Percentiles rank a stretch among this genome's conserved stretches.
phyloP scores from a whole-genome alignment of 2,888 invertebrate species.

The Sminthurinus aureus region DNA sequence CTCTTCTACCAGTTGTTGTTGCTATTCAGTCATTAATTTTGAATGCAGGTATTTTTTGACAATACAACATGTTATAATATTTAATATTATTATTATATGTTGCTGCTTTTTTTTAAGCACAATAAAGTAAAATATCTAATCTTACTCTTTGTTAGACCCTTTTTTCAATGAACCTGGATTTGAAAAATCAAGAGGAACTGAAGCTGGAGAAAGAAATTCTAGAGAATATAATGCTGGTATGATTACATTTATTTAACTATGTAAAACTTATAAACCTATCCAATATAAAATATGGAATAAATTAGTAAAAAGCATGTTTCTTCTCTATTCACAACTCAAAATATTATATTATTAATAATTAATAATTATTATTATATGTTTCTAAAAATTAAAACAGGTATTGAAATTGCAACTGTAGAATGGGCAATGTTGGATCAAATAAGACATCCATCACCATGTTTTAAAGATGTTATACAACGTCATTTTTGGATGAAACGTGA shows the following conservation, averaged over 20 bases:
- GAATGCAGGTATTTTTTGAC: constrained; percentile 85
- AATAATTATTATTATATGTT: too few relatives aligned
- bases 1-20: constrained; percentile 84
- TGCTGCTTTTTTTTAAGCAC: not conserved
- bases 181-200: constrained; percentile 87
- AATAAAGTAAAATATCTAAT: not conserved
- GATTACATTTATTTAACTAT: not conserved
- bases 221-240: constrained; percentile 87
- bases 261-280: not conserved
- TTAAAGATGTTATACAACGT: constrained; percentile 88
- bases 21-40: constrained; percentile 92
- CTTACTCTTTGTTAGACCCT: not conserved
- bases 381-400: constrained; percentile 62
- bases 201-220: constrained; percentile 86
- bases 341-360: too few relatives aligned
- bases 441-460: constrained; percentile 87
- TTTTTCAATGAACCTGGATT: constrained; percentile 91
- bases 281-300: too few relatives aligned
- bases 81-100: too few relatives aligned
- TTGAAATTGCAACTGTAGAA: constrained; percentile 91
- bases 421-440: constrained; percentile 98
- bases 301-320: too few relatives aligned
- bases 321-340: too few relatives aligned
- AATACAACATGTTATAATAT: not conserved
- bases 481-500: constrained; percentile 95